These are phyloP conservation scores for Triplophysa tibetana DNA, from an alignment of 2,113 vertebrate species.

Conservation along the genomic window DNA sequence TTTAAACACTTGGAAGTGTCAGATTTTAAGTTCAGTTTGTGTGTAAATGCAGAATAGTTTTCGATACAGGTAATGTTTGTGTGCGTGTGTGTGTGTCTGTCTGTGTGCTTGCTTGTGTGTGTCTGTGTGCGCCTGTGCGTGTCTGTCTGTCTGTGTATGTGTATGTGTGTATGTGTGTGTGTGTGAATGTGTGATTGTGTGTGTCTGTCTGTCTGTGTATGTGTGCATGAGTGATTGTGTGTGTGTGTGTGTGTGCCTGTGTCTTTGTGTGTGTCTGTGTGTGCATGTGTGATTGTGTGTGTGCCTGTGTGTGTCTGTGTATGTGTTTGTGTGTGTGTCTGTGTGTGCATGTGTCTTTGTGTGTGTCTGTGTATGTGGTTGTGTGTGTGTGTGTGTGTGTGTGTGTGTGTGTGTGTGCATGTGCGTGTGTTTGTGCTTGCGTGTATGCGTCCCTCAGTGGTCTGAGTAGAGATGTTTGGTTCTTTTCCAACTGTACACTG, in stretches of 20 bases:
- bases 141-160: too few species aligned
- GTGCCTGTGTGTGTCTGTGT: neutral
- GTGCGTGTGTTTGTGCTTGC: neutral
- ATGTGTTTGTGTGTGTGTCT: neutral
- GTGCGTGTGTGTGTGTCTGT: neutral
- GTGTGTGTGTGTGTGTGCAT: neutral
- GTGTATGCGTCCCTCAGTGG: neutral
- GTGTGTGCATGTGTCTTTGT: neutral
- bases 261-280: neutral
- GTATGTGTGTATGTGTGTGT: too few species aligned
- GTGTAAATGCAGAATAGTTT: too few species aligned
- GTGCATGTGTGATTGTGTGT: neutral
- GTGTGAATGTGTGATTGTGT: neutral
- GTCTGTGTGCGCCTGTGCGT: neutral
- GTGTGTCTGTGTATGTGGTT: neutral
- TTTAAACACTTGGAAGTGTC: too few species aligned
- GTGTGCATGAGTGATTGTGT: neutral
- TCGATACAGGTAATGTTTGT: too few species aligned
- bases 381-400: neutral
- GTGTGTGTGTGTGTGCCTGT: too few species aligned
- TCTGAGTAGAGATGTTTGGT: conserved; percentile 12
- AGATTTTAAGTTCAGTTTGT: too few species aligned
- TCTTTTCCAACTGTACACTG: conserved; percentile 48
- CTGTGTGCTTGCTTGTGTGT: neutral
- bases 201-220: too few species aligned